Conservation (phyloP, 2,888 invertebrate species). For the Eristalis intricaria region DNA sequence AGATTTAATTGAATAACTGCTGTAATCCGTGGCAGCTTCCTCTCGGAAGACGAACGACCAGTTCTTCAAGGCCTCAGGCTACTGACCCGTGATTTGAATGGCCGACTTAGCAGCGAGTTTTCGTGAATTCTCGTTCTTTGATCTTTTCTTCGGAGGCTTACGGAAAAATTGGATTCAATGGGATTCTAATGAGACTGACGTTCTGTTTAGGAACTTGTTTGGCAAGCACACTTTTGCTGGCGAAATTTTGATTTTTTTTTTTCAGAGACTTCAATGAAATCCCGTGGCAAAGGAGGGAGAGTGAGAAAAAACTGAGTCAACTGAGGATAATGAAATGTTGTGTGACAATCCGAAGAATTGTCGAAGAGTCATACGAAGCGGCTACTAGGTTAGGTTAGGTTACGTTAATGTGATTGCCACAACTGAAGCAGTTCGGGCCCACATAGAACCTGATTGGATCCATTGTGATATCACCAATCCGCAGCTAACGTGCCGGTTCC, state of each 20-base stretch:
- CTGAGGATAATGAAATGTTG: too few relatives aligned
- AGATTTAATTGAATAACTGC: constrained; percentile 54
- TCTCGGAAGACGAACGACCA: constrained; percentile 14
- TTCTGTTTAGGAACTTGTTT: background rate
- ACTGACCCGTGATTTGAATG: constrained; percentile 22
- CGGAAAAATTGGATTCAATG: background rate
- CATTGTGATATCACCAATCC: too few relatives aligned
- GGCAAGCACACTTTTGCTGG: background rate
- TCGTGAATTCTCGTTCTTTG: background rate
- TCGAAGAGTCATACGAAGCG: too few relatives aligned
- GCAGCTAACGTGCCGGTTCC: too few relatives aligned
- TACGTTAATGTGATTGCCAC: too few relatives aligned
- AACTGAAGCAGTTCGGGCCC: too few relatives aligned
- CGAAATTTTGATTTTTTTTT: too few relatives aligned
- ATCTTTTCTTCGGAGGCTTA: background rate
- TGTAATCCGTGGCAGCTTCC: background rate
- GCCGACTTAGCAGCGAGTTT: background rate
- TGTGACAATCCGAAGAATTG: too few relatives aligned
- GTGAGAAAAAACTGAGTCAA: background rate
- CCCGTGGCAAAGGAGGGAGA: background rate
- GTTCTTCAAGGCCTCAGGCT: constrained; percentile 40
- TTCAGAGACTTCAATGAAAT: too few relatives aligned
- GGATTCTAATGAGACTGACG: background rate
- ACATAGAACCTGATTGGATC: too few relatives aligned
- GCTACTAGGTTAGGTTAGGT: too few relatives aligned